Evolutionary conservation across 2,888 invertebrate species (phyloP), one percentile per base, ranked within the genome.

Genomic region (Mythimna pallens): DNA sequence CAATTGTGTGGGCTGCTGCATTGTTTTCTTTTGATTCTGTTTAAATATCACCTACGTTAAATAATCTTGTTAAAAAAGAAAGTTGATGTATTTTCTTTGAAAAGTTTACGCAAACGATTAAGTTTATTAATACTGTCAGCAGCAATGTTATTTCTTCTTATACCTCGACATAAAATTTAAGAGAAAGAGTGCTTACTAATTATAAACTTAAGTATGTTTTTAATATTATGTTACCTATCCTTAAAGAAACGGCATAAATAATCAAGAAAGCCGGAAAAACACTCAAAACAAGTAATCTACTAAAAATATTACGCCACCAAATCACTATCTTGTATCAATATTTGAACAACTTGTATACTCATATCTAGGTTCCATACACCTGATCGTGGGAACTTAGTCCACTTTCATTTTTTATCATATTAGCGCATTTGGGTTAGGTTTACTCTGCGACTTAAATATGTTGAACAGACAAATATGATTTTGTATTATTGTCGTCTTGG

Each of bases 361-460:
- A 22, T 75, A 82, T 70, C 80, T 79, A 67, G 83, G 76, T 80
- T 76, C 58, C 70, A 76, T 83, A 78, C 87, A 89, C 88, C 86
- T 87, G 86, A 89, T 88, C 94, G 95, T 95, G 95, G 91, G 95
- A 95, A 94, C 84, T 88, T 75, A 87, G 85, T 76, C 82, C 82
- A 86, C 86, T 89, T 89, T 90, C 86, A 73, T 86, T 89, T 88
- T 85, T 86, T 87, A 88, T 88, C 84, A 81, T 77, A 82, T 86
- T 84, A 84, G 80, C 86, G 76, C 82, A 78, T 73, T 80, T 76
- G 6, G 59, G 69, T 69, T 65, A 65, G n/a, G 54, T 79, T 67
- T 74, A 63, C 66, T 62, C 8, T 59, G 14, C 20, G 25, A 55
- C 30, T 61, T 36, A 67, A 40, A 57, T 59, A 20, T 61, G 30